phyloP scores from a whole-genome alignment of 2,113 vertebrate species.

The human (Homo sapiens) region DNA sequence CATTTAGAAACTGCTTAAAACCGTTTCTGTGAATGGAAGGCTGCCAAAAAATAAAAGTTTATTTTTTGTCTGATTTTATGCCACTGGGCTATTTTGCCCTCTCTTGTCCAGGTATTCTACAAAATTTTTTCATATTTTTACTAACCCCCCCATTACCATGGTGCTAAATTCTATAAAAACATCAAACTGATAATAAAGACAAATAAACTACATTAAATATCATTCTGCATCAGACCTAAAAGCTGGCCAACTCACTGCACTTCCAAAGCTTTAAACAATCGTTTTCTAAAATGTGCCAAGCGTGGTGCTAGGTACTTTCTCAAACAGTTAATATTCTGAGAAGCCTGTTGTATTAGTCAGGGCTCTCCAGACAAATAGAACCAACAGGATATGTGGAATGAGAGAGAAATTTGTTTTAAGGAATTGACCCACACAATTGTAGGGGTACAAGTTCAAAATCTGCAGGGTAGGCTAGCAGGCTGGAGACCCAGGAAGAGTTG shows the following conservation, averaged over 20 bases:
- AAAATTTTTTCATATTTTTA: slow-evolving; percentile 4
- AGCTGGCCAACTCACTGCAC: background rate
- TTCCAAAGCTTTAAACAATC: background rate
- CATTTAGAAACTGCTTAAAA: slow-evolving; percentile 58
- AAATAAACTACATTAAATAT: background rate
- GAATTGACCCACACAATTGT: background rate
- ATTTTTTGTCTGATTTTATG: slow-evolving; percentile 20
- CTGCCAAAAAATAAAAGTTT: slow-evolving; percentile 36
- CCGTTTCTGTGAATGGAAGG: background rate
- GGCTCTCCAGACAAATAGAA: background rate
- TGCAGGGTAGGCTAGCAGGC: background rate
- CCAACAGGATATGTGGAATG: background rate
- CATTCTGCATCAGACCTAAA: background rate
- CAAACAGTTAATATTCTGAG: background rate
- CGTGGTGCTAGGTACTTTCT: background rate
- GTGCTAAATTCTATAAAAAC: background rate
- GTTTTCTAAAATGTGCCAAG: background rate
- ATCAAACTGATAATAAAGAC: background rate
- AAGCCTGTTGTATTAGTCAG: background rate
- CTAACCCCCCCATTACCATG: background rate
- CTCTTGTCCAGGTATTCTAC: background rate
- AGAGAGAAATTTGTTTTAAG: background rate
- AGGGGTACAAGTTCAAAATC: background rate
- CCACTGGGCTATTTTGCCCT: background rate
- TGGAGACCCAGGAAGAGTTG: background rate